These are phyloP conservation scores for Clarias pachynema DNA, from an alignment of 2,797 vertebrate genomes.

Conservation along the genomic window DNA sequence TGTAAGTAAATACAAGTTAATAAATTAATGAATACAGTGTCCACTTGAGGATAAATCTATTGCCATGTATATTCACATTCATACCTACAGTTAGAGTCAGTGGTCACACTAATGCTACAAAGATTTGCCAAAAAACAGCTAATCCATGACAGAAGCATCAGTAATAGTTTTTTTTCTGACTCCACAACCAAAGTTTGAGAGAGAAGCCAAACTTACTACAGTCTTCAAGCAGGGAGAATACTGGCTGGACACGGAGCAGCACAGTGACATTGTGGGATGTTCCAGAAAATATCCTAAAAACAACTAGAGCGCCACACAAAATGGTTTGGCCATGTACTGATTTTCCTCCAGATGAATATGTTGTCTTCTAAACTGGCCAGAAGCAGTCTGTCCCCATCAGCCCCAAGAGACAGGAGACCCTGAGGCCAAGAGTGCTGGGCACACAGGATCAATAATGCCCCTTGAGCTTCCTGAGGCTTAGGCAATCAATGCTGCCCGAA, in stretches of 20 bases:
- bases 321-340: constrained; percentile 25
- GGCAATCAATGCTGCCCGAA: constrained; percentile 52
- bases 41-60: not conserved
- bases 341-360: constrained; percentile 40
- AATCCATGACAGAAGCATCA: constrained; percentile 18
- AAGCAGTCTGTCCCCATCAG: constrained; percentile 67
- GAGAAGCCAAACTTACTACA: not conserved
- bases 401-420: constrained; percentile 68
- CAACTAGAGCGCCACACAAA: not conserved
- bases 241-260: constrained; percentile 47
- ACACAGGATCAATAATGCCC: constrained; percentile 69
- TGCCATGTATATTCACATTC: not conserved
- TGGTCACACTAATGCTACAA: constrained; percentile 4
- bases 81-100: not conserved
- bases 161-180: not conserved
- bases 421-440: constrained; percentile 68
- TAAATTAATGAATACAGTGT: not conserved
- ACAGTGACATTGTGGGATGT: constrained; percentile 16
- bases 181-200: not conserved
- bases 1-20: not conserved
- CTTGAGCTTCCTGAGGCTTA: constrained; percentile 49
- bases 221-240: constrained; percentile 5
- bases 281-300: constrained; percentile 19
- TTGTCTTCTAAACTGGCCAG: constrained; percentile 58
- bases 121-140: constrained; percentile 12